Evolutionary conservation across 2,888 invertebrate species (phyloP), one percentile per base, ranked within the genome.

Genomic region (Macrophya alboannulata): DNA sequence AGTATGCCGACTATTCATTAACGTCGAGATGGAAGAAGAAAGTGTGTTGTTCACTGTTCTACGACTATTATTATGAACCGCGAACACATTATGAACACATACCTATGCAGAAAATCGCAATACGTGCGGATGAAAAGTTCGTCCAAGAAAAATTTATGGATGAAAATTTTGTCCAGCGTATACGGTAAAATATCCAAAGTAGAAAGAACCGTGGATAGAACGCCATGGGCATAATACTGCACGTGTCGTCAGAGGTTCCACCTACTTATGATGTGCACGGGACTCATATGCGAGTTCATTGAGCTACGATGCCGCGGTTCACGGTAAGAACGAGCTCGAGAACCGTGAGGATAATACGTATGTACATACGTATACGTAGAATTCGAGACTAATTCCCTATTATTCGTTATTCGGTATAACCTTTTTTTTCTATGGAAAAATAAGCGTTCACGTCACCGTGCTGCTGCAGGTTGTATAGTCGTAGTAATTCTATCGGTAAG

Each of bases 1-100:
- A 55, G 51, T 77, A 10, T 21, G 37, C 31, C 77, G 77, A 55
- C 77, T 77, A 77, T 77, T 77, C 77, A 77, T 77, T 77, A 77
- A 37, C 77, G 51, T 31, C 5, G 12, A 17, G n/a, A 31, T 77
- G 37, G 37, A 55, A 77, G 77, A 77, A 77, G 77, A 77, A 77
- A 77, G 77, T 77, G 37, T 37, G 77, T 37, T 77, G 21, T 55
- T 77, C 31, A 4, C 15, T 15, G 21, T 74, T 25, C 45, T 21
- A 6, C 4, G 5, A 12, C 72, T 40, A 17, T n/a, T 45, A 43
- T 17, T 17, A 37, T 12, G 10, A 6, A 71, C 12, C 21, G 0
- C 4, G 21, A 10, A 62, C 25, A 25, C 62, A 10, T 10, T n/a
- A n/a, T 9, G 31, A n/a, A n/a, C 9, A 40, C 4, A 62, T 37